These are phyloP conservation scores for Pygmarrhopalites habei DNA, from an alignment of 1,140 invertebrate genomes.

Conservation along the genomic window DNA sequence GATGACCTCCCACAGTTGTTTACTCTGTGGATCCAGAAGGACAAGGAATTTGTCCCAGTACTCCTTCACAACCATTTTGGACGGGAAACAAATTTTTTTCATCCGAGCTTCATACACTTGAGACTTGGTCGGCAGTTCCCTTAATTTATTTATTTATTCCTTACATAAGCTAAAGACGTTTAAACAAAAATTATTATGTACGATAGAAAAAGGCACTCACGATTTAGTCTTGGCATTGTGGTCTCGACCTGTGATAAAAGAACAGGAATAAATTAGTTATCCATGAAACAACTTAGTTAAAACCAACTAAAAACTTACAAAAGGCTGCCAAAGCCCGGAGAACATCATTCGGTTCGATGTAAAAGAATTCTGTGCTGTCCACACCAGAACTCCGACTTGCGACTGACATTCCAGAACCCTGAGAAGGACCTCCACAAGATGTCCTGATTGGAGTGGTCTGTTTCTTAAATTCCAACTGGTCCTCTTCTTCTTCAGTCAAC, in stretches of 20 bases:
- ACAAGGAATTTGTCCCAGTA: conserved; percentile 25
- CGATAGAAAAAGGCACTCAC: conserved; percentile 10
- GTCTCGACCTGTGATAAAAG: too few relatives aligned
- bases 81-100: conserved; percentile 15
- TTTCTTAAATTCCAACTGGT: neutral
- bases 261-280: too few relatives aligned
- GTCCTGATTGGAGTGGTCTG: neutral
- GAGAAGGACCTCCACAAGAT: neutral
- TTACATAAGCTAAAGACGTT: too few relatives aligned
- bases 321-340: conserved; percentile 22
- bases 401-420: neutral
- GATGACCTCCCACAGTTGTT: conserved; percentile 29
- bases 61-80: neutral
- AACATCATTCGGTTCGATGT: conserved; percentile 23
- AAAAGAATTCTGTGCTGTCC: conserved; percentile 15
- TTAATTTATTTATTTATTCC: too few relatives aligned
- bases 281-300: too few relatives aligned
- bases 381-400: neutral
- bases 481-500: neutral
- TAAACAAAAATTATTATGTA: too few relatives aligned
- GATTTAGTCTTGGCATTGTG: conserved; percentile 21
- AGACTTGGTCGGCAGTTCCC: conserved; percentile 16
- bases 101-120: conserved; percentile 20
- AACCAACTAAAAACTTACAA: too few relatives aligned
- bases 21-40: conserved; percentile 14